phyloP scores from a whole-genome alignment of 2,797 vertebrate genomes.

The Hemitrygon akajei region DNA sequence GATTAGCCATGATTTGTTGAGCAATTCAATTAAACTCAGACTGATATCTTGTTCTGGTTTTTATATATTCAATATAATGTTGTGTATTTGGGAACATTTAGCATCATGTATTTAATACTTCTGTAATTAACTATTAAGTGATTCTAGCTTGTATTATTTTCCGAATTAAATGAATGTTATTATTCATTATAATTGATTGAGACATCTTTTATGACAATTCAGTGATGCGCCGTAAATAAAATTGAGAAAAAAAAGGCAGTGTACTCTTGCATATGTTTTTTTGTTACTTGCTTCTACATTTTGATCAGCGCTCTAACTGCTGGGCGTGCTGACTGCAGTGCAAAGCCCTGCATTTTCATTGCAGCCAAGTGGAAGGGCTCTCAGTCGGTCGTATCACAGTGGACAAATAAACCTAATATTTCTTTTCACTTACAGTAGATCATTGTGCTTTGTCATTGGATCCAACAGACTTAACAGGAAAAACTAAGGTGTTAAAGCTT shows the following conservation, averaged over 20 bases:
- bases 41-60: neutral
- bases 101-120: neutral
- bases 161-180: conserved; percentile 2
- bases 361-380: neutral
- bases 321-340: neutral
- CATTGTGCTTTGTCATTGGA: neutral
- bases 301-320: neutral
- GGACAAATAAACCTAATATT: neutral
- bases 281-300: neutral
- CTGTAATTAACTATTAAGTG: neutral
- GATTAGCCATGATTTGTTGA: neutral
- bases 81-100: neutral
- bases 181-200: neutral
- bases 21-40: neutral
- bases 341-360: neutral
- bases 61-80: conserved; percentile 16
- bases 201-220: conserved; percentile 5
- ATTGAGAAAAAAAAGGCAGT: neutral
- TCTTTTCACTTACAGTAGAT: neutral
- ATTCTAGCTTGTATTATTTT: neutral
- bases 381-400: neutral
- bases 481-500: neutral
- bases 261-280: neutral
- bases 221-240: neutral
- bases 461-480: neutral